A percentile compares a stretch with the other conserved stretches of the same genome.
Conservation (phyloP, 2,113 vertebrate species). For the Psammodynastes pulverulentus region DNA sequence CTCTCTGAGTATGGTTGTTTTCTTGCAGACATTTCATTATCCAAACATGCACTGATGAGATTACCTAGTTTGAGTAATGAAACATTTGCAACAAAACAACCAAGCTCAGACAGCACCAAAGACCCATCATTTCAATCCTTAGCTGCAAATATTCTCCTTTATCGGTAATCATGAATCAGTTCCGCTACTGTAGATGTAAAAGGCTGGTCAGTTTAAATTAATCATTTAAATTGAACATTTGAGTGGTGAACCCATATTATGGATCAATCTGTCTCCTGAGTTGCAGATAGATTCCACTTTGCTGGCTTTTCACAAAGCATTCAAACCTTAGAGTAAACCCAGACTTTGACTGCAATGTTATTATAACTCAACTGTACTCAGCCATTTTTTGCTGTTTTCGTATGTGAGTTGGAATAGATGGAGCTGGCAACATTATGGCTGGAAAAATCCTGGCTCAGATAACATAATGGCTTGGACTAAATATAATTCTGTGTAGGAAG, state of each 20-base stretch:
- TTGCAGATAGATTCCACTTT: neutral
- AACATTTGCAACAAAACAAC: neutral
- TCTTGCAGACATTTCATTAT: neutral
- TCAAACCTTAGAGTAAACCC: neutral
- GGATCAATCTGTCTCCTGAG: neutral
- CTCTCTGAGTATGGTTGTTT: neutral
- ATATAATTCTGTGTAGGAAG: neutral
- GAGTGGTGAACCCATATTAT: neutral
- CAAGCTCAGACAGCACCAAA: neutral
- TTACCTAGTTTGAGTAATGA: neutral
- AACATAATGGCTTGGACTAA: neutral
- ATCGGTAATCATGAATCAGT: neutral
- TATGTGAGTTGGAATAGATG: neutral
- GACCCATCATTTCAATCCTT: neutral
- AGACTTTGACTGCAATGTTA: neutral
- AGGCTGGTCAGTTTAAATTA: neutral
- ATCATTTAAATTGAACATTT: neutral
- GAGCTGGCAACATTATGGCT: neutral
- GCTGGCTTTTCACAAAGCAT: neutral
- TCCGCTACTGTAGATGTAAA: neutral
- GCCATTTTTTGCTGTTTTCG: neutral
- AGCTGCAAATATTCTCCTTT: neutral
- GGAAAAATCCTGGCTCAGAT: neutral
- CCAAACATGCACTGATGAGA: neutral
- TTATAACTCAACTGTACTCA: neutral